Evolutionary conservation across 2,888 invertebrate species (phyloP), one percentile per base, ranked within the genome.

Genomic region (Ditula angustiorana): DNA sequence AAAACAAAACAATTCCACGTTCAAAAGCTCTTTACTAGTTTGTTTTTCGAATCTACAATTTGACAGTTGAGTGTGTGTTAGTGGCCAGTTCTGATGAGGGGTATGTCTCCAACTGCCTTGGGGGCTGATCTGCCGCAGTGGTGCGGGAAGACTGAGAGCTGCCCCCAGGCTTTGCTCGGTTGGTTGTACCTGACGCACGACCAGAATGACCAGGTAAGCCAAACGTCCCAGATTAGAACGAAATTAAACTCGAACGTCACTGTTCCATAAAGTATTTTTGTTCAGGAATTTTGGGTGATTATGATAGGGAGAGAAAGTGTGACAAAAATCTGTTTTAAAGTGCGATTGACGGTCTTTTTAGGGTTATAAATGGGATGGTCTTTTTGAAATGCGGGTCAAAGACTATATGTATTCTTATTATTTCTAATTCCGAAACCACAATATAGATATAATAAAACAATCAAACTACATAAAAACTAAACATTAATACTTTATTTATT

Each of bases 181-280:
- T 92, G 92, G 92, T 84, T 91, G 49, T 92, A 89, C 73, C 76
- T 90, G 69, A 85, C 86, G 11, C 86, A 83, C 61, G 92, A 92
- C 59, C 90, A 92, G 66, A 92, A 90, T 74, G 92, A 91, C 68
- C 91, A 90, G 91, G 92, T 91, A 58, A 63, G 63, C 16, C 55
- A n/a, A n/a, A n/a, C 26, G 47, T n/a, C 60, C 30, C 44, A 61
- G 19, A 30, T 61, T 49, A 62, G 49, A 61, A 44, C 50, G 30
- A 16, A 46, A 55, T 55, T 37, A 61, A 44, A 33, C 33, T 10
- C 44, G 2, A 57, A 33, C 49, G 57, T 56, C 55, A 61, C 53
- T 41, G 46, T 35, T 62, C 61, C 61, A 62, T 57, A 58, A 63
- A 58, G 50, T 63, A 63, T 63, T 63, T 63, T 44, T 24, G 63